Base-by-base conservation (phyloP, 2,113 vertebrate species). In the Tyrannus savana region DNA sequence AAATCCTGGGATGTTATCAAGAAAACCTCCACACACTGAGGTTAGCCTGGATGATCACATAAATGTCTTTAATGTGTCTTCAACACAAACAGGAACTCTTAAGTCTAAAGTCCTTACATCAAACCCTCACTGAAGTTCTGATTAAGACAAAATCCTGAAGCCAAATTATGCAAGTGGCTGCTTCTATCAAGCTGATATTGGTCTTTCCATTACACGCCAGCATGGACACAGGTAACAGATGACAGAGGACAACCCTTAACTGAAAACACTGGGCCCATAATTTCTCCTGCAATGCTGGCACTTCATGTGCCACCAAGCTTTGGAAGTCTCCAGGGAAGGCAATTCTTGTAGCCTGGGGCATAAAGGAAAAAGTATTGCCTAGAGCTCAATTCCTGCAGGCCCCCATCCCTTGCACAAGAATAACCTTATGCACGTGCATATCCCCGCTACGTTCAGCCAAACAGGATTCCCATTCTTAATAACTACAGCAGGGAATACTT, bases 311-410 rank as follows among this genome's bases (percentile, higher is more conserved):
- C 56, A 89, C 23, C 33, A 44, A 75, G 19, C 53, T 83, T 60
- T 33, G 23, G 28, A 60, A 47, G 71, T 3, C 39, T 55, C 4
- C 1, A 77, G 75, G 28, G 87, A 90, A 49, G 16, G 64, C 27
- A 84, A 50, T 28, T 86, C 79, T 80, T 64, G 59, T 12, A 47
- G 78, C 31, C 9, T 41, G 56, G 30, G 46, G 64, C 55, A 80
- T 37, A 92, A 39, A 93, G 85, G 59, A 96, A 95, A 23, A 78
- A 53, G 37, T 30, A 93, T 56, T 90, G 90, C 60, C 60, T 69
- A 19, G 31, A 84, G 68, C n/a, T 64, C 67, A 71, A 50, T 3
- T 86, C 76, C 85, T 92, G 63, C 60, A 78, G 42, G 47, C 6
- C 17, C 19, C 53, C 9, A 7, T 11, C 6, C 27, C 75, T 4